These are phyloP conservation scores for Junonia oenone DNA, from an alignment of 2,888 invertebrate species.

Conservation along the genomic window DNA sequence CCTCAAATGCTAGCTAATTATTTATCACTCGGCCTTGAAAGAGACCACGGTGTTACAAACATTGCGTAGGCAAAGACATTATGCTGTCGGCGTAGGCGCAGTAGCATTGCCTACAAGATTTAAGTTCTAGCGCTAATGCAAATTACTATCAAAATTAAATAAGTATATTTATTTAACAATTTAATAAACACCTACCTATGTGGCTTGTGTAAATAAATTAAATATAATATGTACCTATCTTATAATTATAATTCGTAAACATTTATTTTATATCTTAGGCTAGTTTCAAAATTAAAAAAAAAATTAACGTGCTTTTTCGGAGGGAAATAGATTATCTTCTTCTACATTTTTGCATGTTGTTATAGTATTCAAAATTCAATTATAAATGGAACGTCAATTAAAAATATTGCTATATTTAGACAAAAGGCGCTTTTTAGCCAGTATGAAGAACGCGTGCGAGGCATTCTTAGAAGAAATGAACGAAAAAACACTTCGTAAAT, in stretches of 20 bases:
- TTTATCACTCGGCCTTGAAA: constrained; percentile 52
- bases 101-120: constrained; percentile 10
- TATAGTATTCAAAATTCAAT: no score
- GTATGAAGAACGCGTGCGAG: constrained; percentile 50
- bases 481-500: constrained; percentile 46
- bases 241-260: no score
- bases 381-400: constrained; percentile 46
- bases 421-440: constrained; percentile 43
- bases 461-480: constrained; percentile 44
- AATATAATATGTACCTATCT: no score
- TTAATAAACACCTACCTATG: no score
- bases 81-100: constrained; percentile 23
- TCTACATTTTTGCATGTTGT: no score
- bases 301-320: neutral
- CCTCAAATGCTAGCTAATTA: constrained; percentile 43
- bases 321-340: neutral
- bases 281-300: neutral
- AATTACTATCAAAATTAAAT: neutral
- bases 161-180: neutral
- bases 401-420: constrained; percentile 62
- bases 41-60: constrained; percentile 43
- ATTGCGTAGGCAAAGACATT: constrained; percentile 48
- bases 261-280: no score
- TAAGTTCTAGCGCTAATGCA: constrained; percentile 4
- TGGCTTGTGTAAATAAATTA: no score